A percentile compares a stretch with the other conserved stretches of the same genome.
These are phyloP conservation scores for Tenthredo mesomela DNA, from an alignment of 2,888 invertebrate species.

Conservation along the genomic window DNA sequence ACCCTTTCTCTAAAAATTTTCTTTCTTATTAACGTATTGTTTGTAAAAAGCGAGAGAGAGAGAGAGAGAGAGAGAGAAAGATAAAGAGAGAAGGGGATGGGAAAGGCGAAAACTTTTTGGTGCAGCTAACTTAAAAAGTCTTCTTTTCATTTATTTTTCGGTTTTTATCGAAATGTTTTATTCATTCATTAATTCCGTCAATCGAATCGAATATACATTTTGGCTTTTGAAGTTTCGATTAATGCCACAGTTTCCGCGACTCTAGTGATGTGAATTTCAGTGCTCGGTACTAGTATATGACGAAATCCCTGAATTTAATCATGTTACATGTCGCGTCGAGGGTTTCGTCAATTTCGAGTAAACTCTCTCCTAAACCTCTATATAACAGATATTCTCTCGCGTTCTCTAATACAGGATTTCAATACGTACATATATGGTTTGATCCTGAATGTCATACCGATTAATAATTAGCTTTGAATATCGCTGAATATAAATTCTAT, in stretches of 20 bases:
- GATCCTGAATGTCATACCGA: neutral
- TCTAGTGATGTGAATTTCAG: neutral
- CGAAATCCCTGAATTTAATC: constrained; percentile 25
- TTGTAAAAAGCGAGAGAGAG: neutral
- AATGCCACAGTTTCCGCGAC: neutral
- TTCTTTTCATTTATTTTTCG: neutral
- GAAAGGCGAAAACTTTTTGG: neutral
- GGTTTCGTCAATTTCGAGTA: constrained; percentile 16
- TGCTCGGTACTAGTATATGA: neutral
- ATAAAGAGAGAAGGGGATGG: neutral
- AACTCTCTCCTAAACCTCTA: constrained; percentile 6
- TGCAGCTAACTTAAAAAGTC: neutral
- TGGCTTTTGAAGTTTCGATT: neutral
- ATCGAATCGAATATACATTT: constrained; percentile 1
- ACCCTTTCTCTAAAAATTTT: neutral
- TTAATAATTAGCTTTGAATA: neutral
- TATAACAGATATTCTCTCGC: neutral
- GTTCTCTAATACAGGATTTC: neutral
- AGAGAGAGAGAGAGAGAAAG: neutral
- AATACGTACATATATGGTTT: neutral
- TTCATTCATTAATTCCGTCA: neutral
- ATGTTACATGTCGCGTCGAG: constrained; percentile 6
- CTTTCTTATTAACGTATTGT: neutral
- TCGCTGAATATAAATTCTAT: neutral
- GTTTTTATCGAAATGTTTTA: neutral